These are phyloP conservation scores for Vidua macroura DNA, from an alignment of 2,113 vertebrate species.

Conservation along the genomic window DNA sequence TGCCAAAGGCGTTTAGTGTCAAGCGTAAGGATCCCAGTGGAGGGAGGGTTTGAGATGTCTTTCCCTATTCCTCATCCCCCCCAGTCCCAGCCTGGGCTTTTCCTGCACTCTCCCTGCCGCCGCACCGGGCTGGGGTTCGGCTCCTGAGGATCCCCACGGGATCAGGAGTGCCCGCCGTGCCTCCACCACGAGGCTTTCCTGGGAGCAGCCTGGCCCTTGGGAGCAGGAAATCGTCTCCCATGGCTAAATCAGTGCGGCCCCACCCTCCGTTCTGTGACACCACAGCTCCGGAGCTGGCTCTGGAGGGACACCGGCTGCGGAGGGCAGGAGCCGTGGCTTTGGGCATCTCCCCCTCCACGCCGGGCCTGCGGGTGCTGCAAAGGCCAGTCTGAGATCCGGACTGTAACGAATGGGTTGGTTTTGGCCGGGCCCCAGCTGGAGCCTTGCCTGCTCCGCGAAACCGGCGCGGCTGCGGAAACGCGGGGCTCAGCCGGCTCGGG, in stretches of 20 bases:
- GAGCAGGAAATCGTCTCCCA: not conserved
- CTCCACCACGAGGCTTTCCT: not conserved
- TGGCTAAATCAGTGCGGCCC: not conserved
- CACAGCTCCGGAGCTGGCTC: accelerated
- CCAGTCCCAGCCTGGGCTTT: not conserved
- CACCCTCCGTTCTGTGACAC: not conserved
- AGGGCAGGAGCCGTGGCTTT: not conserved
- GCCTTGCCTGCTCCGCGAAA: not conserved
- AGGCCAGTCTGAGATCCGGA: conserved; percentile 11
- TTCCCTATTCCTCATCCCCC: not conserved
- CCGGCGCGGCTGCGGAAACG: not conserved
- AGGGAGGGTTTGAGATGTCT: not conserved
- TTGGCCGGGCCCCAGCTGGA: conserved; percentile 49
- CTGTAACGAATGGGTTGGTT: conserved; percentile 52
- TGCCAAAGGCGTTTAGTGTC: not conserved
- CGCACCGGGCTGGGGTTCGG: not conserved
- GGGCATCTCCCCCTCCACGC: not conserved
- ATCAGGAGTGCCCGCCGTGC: accelerated
- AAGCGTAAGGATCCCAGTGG: not conserved
- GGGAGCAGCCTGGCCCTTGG: not conserved
- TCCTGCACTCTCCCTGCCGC: not conserved
- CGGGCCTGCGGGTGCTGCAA: not conserved
- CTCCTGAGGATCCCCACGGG: not conserved
- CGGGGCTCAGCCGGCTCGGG: not conserved
- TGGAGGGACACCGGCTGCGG: accelerated